Base-by-base conservation (phyloP, 2,888 invertebrate genomes). In the Pristionchus arcanus region DNA sequence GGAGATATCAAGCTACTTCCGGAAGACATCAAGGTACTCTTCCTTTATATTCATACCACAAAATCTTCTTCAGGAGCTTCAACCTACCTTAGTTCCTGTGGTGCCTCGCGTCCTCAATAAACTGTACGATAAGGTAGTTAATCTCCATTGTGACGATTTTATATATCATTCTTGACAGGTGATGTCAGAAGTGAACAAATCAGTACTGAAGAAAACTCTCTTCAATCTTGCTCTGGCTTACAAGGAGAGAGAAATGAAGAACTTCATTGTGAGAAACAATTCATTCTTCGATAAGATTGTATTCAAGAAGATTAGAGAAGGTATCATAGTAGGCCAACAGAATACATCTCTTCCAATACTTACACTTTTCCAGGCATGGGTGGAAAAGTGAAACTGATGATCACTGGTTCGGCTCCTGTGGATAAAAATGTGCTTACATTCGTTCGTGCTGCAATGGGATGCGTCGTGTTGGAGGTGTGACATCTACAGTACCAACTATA, bases 391-490 rank as follows among this genome's bases (percentile, higher is more conserved):
- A 87, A 87, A 53, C 28, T 87, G 34, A 59, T 87, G 92, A 95
- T 96, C 77, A 96, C 96, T 0, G 98, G 98, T 0, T 98, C 98
- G 1, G 99, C 99, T 0, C 99, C 99, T 0, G 96, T 98, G 87
- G 97, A 98, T 87, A 98, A 97, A 89, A 97, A 97, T 95, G 98
- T 99, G 28, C 96, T 99, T 71, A 98, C 98, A 21, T 99, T 99
- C 95, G 97, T 97, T 91, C 97, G 99, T 91, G 98, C 98, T 95
- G 97, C 98, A 37, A 97, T 98, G 90, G 98, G 98, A n/a, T 94
- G 94, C 81, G 90, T 94, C 19, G 94, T 95, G 2, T 92, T 95
- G 37, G 95, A 95, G 90, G 74, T 74, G n/a, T 9, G 74, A 37
- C 5, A 16, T 19, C 34, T 7, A 31, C 31, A 21, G 25, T 25